phyloP scores from a whole-genome alignment of 37 sponge, comb jelly and placozoan species.

The Halichondria panicea region DNA sequence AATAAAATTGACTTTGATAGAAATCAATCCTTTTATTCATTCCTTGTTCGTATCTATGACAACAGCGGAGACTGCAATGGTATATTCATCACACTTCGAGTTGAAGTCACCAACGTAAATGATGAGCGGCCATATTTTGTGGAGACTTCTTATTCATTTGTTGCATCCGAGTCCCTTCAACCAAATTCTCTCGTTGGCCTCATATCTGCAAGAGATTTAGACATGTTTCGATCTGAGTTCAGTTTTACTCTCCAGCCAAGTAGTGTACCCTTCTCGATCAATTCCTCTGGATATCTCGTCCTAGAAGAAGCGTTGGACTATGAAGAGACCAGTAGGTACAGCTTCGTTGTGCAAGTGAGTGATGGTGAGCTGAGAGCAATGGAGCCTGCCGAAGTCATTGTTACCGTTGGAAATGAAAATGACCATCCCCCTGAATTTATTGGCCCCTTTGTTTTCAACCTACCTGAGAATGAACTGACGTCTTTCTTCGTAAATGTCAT shows the following conservation, averaged over 20 bases:
- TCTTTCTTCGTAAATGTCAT: conserved; percentile 27
- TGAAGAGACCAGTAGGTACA: conserved; percentile 5
- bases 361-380: conserved; percentile 52
- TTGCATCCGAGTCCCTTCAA: not conserved
- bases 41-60: conserved; percentile 17
- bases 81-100: not conserved
- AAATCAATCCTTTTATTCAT: not conserved
- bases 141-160: conserved; percentile 17
- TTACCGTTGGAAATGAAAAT: conserved; percentile 47
- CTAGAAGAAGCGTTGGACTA: conserved; percentile 42
- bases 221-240: not conserved
- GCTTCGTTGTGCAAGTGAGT: conserved; percentile 33
- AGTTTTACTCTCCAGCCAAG: conserved; percentile 15
- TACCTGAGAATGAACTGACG: conserved; percentile 39
- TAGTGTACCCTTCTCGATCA: conserved; percentile 16
- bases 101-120: conserved; percentile 48
- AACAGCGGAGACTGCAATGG: conserved; percentile 23
- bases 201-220: conserved; percentile 23
- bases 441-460: conserved; percentile 7
- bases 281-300: conserved; percentile 29
- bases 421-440: conserved; percentile 52
- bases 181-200: conserved; percentile 25
- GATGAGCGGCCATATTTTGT: conserved; percentile 50
- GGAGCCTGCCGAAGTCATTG: conserved; percentile 17
- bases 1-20: conserved; percentile 42